Base-by-base conservation (phyloP, 2,888 invertebrate species). In the Eudemis profundana region DNA sequence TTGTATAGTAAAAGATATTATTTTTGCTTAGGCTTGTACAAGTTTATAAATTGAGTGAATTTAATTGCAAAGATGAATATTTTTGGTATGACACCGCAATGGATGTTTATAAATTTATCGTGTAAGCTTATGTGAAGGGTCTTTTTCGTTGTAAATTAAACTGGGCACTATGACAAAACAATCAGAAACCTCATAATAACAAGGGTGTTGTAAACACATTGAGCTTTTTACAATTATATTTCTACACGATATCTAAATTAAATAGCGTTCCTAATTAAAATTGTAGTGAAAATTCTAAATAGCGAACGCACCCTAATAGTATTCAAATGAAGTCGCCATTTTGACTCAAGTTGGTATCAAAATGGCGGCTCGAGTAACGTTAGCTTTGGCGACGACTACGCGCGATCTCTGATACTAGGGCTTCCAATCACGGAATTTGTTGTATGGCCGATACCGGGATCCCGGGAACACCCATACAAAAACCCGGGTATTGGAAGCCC, bases 11-110 rank as follows among this genome's bases (percentile, higher is more conserved):
- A 83, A 86, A 90, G 88, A 90, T 83, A 85, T 90, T 90, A 90
- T 90, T 90, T 90, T 90, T 91, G 91, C 91, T 90, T 90, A 87
- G 85, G 90, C 91, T 89, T 89, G 74, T 87, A 90, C 86, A 83
- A 83, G 83, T 83, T 85, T 77, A 70, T 69, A 73, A 70, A 77
- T 77, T 79, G 73, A 76, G 78, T 84, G 65, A 60, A 78, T 86
- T 88, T 79, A 79, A 90, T 89, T 89, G 90, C 90, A 79, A 86
- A 86, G 83, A 88, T 78, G 70, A 84, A 88, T 90, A 89, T 90
- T 87, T 89, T 90, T 90, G 89, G 86, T 90, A 89, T 81, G 77
- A 84, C 86, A 85, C 83, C 80, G 85, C 86, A 83, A 82, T 85
- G 79, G 76, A 78, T 80, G 82, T 83, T 79, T 67, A 68, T 69